Conservation (phyloP, 2,888 invertebrate species). For the Andrena trimmerana region DNA sequence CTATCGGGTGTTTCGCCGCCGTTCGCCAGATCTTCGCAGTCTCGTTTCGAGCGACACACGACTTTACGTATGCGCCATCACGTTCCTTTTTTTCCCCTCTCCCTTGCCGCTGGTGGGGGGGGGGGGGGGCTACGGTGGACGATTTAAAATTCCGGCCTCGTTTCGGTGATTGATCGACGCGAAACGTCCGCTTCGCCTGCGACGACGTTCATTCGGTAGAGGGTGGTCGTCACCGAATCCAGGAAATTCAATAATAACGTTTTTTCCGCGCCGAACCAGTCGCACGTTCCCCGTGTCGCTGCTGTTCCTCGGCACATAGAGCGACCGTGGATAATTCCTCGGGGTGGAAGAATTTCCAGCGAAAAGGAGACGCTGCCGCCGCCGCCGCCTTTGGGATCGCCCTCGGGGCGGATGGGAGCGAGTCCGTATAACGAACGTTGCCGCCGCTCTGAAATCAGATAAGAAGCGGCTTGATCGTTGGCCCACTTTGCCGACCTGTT, state of each 20-base stretch:
- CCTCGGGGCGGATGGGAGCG: conserved; percentile 30
- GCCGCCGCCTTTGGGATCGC: conserved; percentile 19
- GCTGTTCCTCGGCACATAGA: not conserved
- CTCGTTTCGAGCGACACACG: conserved; percentile 11
- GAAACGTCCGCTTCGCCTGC: conserved; percentile 44
- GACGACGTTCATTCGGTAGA: conserved; percentile 49
- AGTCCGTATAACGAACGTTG: conserved; percentile 61
- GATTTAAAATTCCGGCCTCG: conserved; percentile 55
- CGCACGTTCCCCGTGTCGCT: not conserved
- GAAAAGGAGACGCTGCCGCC: conserved; percentile 7
- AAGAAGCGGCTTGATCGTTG: conserved; percentile 66
- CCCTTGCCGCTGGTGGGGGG: not conserved
- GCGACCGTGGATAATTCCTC: conserved; percentile 22
- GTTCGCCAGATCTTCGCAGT: conserved; percentile 10
- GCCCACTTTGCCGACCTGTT: conserved; percentile 65
- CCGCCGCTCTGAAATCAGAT: conserved; percentile 68
- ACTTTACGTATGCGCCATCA: conserved; percentile 33
- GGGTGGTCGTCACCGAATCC: conserved; percentile 21
- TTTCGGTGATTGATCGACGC: conserved; percentile 58
- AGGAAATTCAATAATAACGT: conserved; percentile 54
- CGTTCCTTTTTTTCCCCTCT: conserved; percentile 4
- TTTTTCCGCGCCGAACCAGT: conserved; percentile 9
- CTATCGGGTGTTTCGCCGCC: conserved; percentile 30
- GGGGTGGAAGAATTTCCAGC: conserved; percentile 7
- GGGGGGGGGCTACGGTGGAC: not conserved